These are phyloP conservation scores for Phyllotreta striolata DNA, from an alignment of 2,888 invertebrate genomes.

Conservation along the genomic window DNA sequence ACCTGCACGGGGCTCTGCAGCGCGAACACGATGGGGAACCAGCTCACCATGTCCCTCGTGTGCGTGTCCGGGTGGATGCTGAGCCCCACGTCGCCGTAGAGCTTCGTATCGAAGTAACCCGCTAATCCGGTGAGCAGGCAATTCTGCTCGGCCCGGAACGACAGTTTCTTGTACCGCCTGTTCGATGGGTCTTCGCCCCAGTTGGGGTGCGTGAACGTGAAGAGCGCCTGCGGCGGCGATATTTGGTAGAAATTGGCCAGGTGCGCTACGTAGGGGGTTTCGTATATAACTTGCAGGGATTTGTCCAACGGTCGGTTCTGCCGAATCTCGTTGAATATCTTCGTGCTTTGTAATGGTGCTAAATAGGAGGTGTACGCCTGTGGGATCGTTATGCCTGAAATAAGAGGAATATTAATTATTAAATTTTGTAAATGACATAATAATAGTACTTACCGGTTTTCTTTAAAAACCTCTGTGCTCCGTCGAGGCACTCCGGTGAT, in stretches of 20 bases:
- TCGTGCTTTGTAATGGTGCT: conserved; percentile 90
- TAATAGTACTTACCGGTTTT: conserved; percentile 69
- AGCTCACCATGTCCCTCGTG: conserved; percentile 93
- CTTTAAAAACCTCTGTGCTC: conserved; percentile 86
- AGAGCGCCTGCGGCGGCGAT: conserved; percentile 75
- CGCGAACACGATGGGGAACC: conserved; percentile 98
- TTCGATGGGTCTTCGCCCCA: conserved; percentile 73
- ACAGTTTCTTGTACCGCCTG: conserved; percentile 72
- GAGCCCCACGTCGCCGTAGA: conserved; percentile 84
- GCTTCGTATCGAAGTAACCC: conserved; percentile 91
- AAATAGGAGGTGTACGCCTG: conserved; percentile 87
- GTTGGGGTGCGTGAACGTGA: conserved; percentile 93
- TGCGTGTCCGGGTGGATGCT: conserved; percentile 92
- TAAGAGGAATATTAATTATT: too few species aligned
- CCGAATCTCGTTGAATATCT: conserved; percentile 81
- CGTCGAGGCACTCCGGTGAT: conserved; percentile 97
- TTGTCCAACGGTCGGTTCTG: conserved; percentile 64
- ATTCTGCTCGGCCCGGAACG: conserved; percentile 76
- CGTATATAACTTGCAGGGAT: conserved; percentile 67
- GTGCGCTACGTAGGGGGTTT: conserved; percentile 93
- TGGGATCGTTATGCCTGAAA: conserved; percentile 80
- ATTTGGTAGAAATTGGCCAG: conserved; percentile 85
- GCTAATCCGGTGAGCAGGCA: conserved; percentile 92
- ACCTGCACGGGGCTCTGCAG: conserved; percentile 75
- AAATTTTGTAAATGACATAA: too few species aligned